Evolutionary conservation across 2,113 vertebrate genomes (phyloP).

Genomic region (Nesoenas mayeri): DNA sequence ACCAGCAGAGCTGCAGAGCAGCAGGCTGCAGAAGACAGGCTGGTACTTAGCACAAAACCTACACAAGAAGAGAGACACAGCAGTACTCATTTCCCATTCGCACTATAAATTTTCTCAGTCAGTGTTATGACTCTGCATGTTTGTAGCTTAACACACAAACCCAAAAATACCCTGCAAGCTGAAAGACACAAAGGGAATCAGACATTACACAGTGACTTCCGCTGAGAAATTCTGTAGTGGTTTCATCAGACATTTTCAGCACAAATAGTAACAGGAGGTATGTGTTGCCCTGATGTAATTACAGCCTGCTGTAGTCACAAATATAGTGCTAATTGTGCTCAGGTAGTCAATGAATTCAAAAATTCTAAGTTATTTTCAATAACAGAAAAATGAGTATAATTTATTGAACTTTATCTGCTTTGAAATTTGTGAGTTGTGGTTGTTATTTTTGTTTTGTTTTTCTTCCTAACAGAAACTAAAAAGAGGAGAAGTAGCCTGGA

Average conservation of each 20-base stretch:
- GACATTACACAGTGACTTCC: not conserved
- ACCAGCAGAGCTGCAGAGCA: not conserved
- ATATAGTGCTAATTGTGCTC: not conserved
- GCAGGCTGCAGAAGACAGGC: not conserved
- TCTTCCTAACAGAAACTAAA: not conserved
- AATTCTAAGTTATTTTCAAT: not conserved
- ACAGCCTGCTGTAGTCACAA: not conserved
- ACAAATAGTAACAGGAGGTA: conserved; percentile 22
- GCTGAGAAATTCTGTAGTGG: not conserved
- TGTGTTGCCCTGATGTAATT: conserved; percentile 2
- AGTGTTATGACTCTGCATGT: not conserved
- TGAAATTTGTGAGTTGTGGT: not conserved
- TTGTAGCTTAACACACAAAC: conserved; percentile 13
- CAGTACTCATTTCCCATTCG: rapidly evolving
- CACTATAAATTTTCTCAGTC: not conserved
- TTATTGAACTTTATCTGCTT: not conserved
- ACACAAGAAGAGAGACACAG: not conserved
- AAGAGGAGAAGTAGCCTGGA: not conserved
- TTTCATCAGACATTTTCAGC: not conserved
- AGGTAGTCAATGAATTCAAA: not conserved
- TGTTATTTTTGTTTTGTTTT: not conserved
- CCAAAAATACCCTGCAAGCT: conserved; percentile 13
- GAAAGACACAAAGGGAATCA: not conserved
- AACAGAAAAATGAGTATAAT: not conserved
- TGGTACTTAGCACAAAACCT: not conserved